Evolutionary conservation across 2,797 vertebrate species (phyloP), one percentile per base, ranked within the genome.

Genomic region (Garrulus glandarius): DNA sequence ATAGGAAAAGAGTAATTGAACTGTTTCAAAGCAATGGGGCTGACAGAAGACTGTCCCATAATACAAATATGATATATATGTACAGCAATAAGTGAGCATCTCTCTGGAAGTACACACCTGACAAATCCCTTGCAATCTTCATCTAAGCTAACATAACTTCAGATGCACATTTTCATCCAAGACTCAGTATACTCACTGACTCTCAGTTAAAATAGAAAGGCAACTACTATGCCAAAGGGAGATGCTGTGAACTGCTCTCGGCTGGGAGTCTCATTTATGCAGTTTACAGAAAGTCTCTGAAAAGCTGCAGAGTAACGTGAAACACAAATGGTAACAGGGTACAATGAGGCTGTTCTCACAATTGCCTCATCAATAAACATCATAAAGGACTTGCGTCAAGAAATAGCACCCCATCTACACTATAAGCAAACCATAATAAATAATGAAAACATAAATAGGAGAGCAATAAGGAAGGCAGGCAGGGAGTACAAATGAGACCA

Each of bases 301-400:
- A 93, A 86, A 84, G 63, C 47, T 84, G 70, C 47, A 82, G 49
- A 29, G 56, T 18, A 93, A 57, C 3, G 0, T 69, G 80, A 76
- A 87, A 68, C 67, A 86, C 70, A 75, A 95, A 68, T 4, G 60
- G 46, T 53, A 93, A 56, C 76, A 53, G 70, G 80, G 53, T 52
- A 81, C 91, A 71, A n/a, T 8, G 50, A 87, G 77, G 37, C 70
- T 61, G 69, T 41, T 82, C 83, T 88, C 74, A 89, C 67, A 87
- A 95, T 74, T 26, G 63, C 81, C 94, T 95, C 83, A 84, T 83
- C 92, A 93, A 95, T 70, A 92, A 95, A 93, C 93, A 94, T 44
- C 89, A 87, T 90, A 95, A 92, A 96, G 85, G 67, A 53, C 77
- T 46, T 79, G 67, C 27, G 7, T 95, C 90, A 95, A 68, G 79